Percentiles rank a stretch among this genome's conserved stretches.
These are phyloP conservation scores for Aix galericulata DNA, from an alignment of 2,113 vertebrate genomes.

Conservation along the genomic window DNA sequence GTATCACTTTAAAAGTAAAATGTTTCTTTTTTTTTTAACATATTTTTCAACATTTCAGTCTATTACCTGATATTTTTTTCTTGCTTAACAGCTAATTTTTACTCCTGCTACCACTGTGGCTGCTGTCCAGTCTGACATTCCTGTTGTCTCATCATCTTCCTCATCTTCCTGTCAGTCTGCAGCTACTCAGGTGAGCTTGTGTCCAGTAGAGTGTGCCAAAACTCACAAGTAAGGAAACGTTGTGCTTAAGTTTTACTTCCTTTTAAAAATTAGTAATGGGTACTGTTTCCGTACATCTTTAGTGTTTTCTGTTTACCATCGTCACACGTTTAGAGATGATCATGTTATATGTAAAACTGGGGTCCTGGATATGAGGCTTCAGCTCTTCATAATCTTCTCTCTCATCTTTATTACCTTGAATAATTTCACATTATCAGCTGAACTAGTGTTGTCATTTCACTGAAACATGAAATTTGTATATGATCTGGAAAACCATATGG, in stretches of 20 bases:
- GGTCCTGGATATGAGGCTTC: neutral
- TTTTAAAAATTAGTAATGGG: neutral
- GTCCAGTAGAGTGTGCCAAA: neutral
- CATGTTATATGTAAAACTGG: neutral
- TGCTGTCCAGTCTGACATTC: slow-evolving; percentile 91
- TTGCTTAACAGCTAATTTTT: slow-evolving; percentile 89
- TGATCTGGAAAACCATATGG: neutral
- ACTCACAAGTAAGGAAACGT: neutral
- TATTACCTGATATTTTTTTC: neutral
- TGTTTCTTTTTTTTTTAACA: neutral
- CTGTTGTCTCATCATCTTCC: slow-evolving; percentile 83
- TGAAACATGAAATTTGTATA: neutral
- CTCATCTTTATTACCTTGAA: neutral
- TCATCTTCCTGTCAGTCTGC: slow-evolving; percentile 85
- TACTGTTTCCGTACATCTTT: neutral
- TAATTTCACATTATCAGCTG: neutral
- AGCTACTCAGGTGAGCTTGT: slow-evolving; percentile 86
- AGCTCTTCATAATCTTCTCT: neutral
- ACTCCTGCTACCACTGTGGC: slow-evolving; percentile 92
- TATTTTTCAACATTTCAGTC: neutral
- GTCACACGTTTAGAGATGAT: neutral
- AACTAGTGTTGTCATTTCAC: neutral
- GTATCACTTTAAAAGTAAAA: neutral
- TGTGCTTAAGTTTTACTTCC: neutral
- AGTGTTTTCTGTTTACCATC: neutral